Percentiles rank a stretch among this genome's conserved stretches.
phyloP scores from a whole-genome alignment of 2,113 vertebrate species.

The Copsychus sechellarum region DNA sequence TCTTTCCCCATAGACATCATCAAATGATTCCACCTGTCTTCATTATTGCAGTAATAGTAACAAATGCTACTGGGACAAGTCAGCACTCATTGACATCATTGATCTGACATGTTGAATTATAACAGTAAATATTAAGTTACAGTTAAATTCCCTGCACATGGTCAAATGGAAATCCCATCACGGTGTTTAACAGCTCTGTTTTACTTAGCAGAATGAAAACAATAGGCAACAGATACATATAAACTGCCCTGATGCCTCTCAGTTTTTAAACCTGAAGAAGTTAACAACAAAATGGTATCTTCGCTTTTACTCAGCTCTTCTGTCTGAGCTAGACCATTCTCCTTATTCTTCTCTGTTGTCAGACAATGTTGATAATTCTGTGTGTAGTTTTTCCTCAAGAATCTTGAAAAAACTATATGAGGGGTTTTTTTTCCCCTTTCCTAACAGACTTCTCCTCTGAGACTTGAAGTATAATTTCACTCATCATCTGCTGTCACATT shows the following conservation, averaged over 20 bases:
- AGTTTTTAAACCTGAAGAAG: not conserved
- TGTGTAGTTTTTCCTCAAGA: not conserved
- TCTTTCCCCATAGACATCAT: conserved; percentile 4
- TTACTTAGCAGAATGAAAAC: conserved; percentile 6
- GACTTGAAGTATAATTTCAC: not conserved
- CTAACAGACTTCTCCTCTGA: not conserved
- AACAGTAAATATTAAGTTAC: conserved; percentile 64
- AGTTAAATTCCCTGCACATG: conserved; percentile 35
- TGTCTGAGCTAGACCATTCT: not conserved
- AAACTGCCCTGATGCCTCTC: not conserved
- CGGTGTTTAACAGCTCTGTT: not conserved
- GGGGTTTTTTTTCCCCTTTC: not conserved
- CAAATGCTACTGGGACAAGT: conserved; percentile 74
- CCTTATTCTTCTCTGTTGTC: not conserved
- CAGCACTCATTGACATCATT: conserved; percentile 77
- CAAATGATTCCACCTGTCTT: conserved; percentile 27
- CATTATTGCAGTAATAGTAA: conserved; percentile 33
- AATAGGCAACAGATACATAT: not conserved
- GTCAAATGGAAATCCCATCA: conserved; percentile 12
- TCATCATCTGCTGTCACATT: not conserved
- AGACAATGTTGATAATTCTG: not conserved
- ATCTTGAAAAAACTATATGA: not conserved
- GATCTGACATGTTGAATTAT: conserved; percentile 80
- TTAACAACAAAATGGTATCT: not conserved
- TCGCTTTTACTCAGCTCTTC: not conserved